Conservation (phyloP, 2,113 vertebrate species). For the Nothocercus julius region DNA sequence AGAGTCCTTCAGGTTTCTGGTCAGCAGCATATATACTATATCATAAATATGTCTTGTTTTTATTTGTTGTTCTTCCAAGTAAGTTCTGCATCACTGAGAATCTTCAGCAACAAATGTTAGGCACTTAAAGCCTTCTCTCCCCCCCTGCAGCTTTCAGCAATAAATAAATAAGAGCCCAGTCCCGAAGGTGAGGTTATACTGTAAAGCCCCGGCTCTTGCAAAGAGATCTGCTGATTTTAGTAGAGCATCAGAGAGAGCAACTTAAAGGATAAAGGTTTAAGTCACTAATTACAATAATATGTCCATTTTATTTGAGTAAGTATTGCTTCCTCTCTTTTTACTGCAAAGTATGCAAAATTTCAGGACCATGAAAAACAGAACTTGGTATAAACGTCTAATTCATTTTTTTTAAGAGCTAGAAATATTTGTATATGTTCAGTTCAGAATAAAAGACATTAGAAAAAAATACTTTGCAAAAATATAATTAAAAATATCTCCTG, state of each 20-base stretch:
- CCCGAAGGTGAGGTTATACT: neutral
- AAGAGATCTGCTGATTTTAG: neutral
- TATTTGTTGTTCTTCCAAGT: conserved; percentile 59
- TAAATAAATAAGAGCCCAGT: neutral
- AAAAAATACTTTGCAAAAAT: conserved; percentile 67
- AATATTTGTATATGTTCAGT: conserved; percentile 47
- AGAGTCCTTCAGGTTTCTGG: conserved; percentile 1
- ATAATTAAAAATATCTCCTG: conserved; percentile 47
- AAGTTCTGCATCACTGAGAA: conserved; percentile 62
- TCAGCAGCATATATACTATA: neutral
- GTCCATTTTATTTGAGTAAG: neutral
- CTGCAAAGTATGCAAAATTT: neutral
- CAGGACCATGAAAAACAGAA: neutral
- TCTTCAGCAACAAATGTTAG: conserved; percentile 43
- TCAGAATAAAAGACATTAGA: conserved; percentile 43
- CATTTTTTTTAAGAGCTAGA: neutral
- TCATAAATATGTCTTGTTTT: conserved; percentile 45
- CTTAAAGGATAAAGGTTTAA: conserved; percentile 3
- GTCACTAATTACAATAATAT: neutral
- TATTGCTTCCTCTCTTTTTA: neutral
- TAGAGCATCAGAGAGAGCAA: neutral
- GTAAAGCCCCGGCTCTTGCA: neutral
- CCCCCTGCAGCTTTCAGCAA: conserved; percentile 2
- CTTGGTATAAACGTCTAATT: neutral
- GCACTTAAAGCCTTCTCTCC: conserved; percentile 20